Evolutionary conservation across 2,888 invertebrate species (phyloP), one percentile per base, ranked within the genome.

Genomic region (Troilus luridus): DNA sequence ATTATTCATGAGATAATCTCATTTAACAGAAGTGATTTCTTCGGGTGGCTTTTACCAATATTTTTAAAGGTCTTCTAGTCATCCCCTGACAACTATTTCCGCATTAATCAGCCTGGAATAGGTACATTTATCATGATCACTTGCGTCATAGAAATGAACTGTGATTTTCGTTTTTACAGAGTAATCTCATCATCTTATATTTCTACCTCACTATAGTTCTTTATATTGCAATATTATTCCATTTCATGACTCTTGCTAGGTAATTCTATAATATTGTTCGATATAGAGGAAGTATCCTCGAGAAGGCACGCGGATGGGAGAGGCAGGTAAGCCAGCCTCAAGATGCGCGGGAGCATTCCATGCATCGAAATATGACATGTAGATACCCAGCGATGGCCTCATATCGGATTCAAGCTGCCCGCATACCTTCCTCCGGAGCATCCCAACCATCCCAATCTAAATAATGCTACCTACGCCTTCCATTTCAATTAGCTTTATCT

Each of bases 311-410:
- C 85, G 85, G 85, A 85, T 56, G 85, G 85, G 54, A 56, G 85
- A 56, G 85, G 54, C 56, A n/a, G 12, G 1, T 3, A 7, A n/a
- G 58, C 2, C 56, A n/a, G 56, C 56, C 85, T 85, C 85, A 85
- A 58, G 85, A 85, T 85, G 85, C 85, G n/a, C 56, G n/a, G n/a
- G 0, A 58, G 85, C 85, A 56, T 85, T n/a, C 85, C 56, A 21
- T n/a, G 85, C 85, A 85, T 85, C 54, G 85, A 85, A 85, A 85
- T 85, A 85, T 85, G 85, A 85, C 85, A n/a, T 54, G 27, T 77
- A 85, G 11, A 85, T 85, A 58, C 21, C 41, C 85, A 56, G 27
- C 9, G 41, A 58, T 56, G 85, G 85, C 56, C 85, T 85, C n/a
- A 85, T 85, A 85, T 54, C 56, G 85, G 56, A 85, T 85, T 85